Evolutionary conservation across 1,140 invertebrate species (phyloP), one percentile per base, ranked within the genome.

Genomic region (Pteromalus puparum): DNA sequence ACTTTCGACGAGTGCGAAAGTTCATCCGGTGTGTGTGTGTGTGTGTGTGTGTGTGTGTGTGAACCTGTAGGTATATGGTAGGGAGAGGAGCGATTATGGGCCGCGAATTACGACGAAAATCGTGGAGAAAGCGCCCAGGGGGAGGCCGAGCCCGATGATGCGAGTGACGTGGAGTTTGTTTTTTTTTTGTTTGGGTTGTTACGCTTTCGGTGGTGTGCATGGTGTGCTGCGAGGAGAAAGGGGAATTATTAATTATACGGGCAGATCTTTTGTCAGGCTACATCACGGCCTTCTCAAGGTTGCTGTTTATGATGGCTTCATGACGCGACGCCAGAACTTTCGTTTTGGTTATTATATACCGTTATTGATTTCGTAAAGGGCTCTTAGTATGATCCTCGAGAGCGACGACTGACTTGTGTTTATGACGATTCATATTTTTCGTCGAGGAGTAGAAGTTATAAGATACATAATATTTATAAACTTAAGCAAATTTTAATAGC

Each of bases 1-100:
- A 82, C 76, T 75, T 80, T 81, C 53, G 72, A 83, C 42, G n/a
- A 61, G 38, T 81, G 46, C 87, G 89, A 91, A 91, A 91, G 89
- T 91, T 90, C 88, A 90, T 87, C 87, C 87, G 86, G 83, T 85
- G 89, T 87, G 85, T 89, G 81, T 48, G 13, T 46, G 42, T 46
- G 42, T 46, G 12, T 46, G 42, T 9, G 42, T 46, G 42, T 46
- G 15, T 53, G 12, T 46, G 42, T 9, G 42, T 46, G 42, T 46
- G 15, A 21, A 18, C 18, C 15, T 61, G 15, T 53, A 15, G 5
- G 18, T 61, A 61, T n/a, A 61, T n/a, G 4, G 85, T 53, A 80
- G 86, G 85, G 88, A 89, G 90, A 24, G 89, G 85, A 87, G 87
- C 84, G 81, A 85, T 38, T 65, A 75, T 61, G 75, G 72, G 84